Evolutionary conservation across 1,140 invertebrate genomes (phyloP).

Genomic region (Brachionus angularis): DNA sequence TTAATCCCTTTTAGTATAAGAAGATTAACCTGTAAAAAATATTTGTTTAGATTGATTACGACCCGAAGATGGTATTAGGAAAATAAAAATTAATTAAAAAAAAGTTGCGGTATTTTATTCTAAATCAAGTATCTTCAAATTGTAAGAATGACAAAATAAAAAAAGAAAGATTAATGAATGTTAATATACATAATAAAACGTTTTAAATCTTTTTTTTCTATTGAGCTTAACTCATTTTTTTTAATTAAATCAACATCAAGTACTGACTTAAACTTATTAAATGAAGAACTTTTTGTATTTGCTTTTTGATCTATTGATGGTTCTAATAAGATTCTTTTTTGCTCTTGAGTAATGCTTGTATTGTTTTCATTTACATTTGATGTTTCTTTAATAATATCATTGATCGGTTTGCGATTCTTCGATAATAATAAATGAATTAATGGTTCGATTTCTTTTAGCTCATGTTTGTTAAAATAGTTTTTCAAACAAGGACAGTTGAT

Average conservation of each 20-base stretch:
- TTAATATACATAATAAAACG: conserved; percentile 34
- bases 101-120: too few species aligned
- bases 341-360: too few species aligned
- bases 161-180: background rate
- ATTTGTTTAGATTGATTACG: too few species aligned
- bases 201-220: conserved; percentile 36
- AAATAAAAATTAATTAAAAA: too few species aligned
- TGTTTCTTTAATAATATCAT: background rate
- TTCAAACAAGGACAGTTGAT: conserved; percentile 25
- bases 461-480: conserved; percentile 26
- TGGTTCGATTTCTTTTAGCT: conserved; percentile 31
- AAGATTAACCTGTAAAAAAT: too few species aligned
- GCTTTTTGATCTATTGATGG: background rate
- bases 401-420: conserved; percentile 1
- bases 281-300: conserved; percentile 13
- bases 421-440: conserved; percentile 14
- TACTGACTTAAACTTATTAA: background rate
- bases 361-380: too few species aligned
- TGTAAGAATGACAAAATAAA: background rate
- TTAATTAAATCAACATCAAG: conserved; percentile 6
- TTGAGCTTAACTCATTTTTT: conserved; percentile 16
- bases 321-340: conserved; percentile 2
- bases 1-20: too few species aligned
- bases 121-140: background rate
- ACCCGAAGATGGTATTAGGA: too few species aligned